Evolutionary conservation across 2,113 vertebrate genomes (phyloP).

Genomic region (Isurus oxyrinchus): DNA sequence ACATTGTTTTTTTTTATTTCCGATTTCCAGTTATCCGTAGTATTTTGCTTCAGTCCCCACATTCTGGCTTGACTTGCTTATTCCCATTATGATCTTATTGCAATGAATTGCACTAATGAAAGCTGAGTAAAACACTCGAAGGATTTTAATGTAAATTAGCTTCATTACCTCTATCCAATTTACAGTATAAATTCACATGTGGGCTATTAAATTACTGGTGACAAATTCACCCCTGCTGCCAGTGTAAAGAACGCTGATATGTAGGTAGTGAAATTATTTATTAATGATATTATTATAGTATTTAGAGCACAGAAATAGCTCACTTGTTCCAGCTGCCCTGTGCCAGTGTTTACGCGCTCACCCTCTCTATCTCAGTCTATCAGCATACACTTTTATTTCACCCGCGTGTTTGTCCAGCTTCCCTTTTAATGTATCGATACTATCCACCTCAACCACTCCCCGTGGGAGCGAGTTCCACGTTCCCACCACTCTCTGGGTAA

Average conservation of each 20-base stretch:
- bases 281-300: background rate
- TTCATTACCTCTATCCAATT: background rate
- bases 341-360: background rate
- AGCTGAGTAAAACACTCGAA: background rate
- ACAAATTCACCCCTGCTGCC: background rate
- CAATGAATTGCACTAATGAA: background rate
- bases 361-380: background rate
- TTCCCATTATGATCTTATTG: background rate
- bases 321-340: background rate
- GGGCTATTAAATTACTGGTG: background rate
- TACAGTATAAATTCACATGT: background rate
- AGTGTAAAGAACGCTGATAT: background rate
- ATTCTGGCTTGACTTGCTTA: background rate
- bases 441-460: background rate
- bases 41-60: too few relatives aligned
- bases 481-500: background rate
- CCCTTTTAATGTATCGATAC: background rate
- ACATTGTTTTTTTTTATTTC: too few relatives aligned
- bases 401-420: background rate
- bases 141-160: background rate
- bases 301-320: background rate
- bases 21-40: too few relatives aligned
- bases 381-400: background rate
- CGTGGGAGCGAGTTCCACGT: background rate
- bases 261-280: background rate